Evolutionary conservation across 2,113 vertebrate genomes (phyloP), one percentile per base, ranked within the genome.

Genomic region (Ciconia boyciana): DNA sequence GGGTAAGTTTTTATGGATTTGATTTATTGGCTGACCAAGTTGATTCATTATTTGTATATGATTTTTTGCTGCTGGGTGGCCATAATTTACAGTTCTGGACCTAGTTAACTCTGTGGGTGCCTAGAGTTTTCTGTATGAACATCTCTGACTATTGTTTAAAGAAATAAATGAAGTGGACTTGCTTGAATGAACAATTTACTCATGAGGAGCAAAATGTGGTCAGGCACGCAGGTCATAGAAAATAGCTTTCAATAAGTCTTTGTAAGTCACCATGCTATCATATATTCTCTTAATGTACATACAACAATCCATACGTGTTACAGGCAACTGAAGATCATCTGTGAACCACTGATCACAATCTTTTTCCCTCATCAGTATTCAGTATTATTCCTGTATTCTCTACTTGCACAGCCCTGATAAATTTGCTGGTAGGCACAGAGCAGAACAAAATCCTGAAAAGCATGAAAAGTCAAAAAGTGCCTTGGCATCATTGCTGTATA

Each of bases 41-140:
- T 90, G 84, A 95, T 96, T 95, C 81, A 74, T 95, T 94, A 93
- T 95, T 94, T 97, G 87, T 95, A 51, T 96, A 83, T 94, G 55
- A 92, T 82, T 84, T 95, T 93, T 91, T 93, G 71, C 87, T 95
- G 89, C 89, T 94, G 89, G 89, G 91, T 96, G 93, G 93, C 57
- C 81, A 57, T 85, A 91, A 94, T 88, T 95, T 96, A 77, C 85
- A 83, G 12, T 95, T 94, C 89, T 81, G 93, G 48, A 43, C 78
- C 74, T 93, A 66, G 91, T 95, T 97, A 94, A 95, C 93, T 94
- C 74, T 71, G 32, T 83, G 89, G 91, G 70, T 87, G 55, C 89
- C 87, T 88, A 8, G 26, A 77, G 51, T 54, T 94, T 94, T 60
- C 87, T 94, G 20, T 71, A 41, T 85, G 66, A 90, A 78, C 70